phyloP scores from a whole-genome alignment of 1,140 invertebrate species.

The Zaprionus gabonicus region DNA sequence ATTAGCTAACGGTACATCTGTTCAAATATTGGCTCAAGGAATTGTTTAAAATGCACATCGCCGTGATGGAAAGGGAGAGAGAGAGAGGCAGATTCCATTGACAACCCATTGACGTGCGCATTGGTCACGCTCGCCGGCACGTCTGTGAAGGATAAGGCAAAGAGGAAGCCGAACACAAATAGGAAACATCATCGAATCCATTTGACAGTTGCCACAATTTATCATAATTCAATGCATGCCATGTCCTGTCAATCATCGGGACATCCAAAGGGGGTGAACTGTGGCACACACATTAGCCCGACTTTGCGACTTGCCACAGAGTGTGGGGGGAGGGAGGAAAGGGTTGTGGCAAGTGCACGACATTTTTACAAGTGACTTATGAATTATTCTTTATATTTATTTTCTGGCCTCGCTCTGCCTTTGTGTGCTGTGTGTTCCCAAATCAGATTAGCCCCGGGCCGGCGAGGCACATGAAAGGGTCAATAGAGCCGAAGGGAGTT shows the following conservation, averaged over 20 bases:
- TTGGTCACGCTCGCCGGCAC: conserved; percentile 61
- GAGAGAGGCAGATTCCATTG: conserved; percentile 42
- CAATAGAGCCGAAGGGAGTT: conserved; percentile 48
- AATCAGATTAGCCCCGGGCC: conserved; percentile 63
- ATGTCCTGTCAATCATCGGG: conserved; percentile 75
- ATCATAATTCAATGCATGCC: conserved; percentile 83
- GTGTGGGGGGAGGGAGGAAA: not conserved
- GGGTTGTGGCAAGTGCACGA: conserved; percentile 19
- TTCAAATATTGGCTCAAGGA: conserved; percentile 79
- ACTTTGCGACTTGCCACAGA: not conserved
- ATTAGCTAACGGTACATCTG: conserved; percentile 60
- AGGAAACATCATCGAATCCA: conserved; percentile 53
- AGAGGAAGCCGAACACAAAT: conserved; percentile 21
- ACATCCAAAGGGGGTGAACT: conserved; percentile 59
- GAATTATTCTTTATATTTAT: conserved; percentile 70
- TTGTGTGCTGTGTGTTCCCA: conserved; percentile 64
- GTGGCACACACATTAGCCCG: conserved; percentile 58
- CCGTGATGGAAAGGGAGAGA: not conserved
- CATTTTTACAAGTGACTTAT: conserved; percentile 82
- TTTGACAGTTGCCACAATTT: conserved; percentile 83
- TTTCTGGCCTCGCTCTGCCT: conserved; percentile 42
- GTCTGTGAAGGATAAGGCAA: not conserved
- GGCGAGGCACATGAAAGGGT: conserved; percentile 61
- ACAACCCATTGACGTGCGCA: conserved; percentile 56
- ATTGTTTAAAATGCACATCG: conserved; percentile 74